A percentile compares a stretch with the other conserved stretches of the same genome.
Evolutionary conservation across 2,888 invertebrate genomes (phyloP).

Genomic region (Parasteatoda lunata): DNA sequence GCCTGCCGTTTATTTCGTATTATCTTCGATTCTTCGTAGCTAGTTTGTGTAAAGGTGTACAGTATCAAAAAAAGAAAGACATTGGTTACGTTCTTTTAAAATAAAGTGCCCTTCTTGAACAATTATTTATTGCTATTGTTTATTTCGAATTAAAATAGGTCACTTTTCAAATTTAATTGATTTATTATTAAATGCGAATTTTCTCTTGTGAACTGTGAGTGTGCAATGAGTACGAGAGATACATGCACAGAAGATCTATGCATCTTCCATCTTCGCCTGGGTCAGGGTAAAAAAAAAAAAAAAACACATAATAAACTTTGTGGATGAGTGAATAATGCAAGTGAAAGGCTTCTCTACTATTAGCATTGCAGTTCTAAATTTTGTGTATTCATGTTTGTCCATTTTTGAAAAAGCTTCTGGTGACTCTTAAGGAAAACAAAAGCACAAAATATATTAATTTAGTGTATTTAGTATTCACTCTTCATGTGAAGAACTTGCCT

Average conservation of each 20-base stretch:
- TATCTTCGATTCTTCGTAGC: neutral
- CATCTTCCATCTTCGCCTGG: neutral
- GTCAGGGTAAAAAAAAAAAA: neutral
- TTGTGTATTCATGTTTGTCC: neutral
- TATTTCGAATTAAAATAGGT: neutral
- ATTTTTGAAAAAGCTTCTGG: slow-evolving; percentile 7
- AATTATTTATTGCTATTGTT: neutral
- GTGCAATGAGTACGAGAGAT: no score
- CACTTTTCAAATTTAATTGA: neutral
- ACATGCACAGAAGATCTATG: no score
- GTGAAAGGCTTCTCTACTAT: no score
- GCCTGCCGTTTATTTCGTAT: no score
- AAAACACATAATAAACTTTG: no score
- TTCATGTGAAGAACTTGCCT: slow-evolving; percentile 48
- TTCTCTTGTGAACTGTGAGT: no score
- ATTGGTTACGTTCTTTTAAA: neutral
- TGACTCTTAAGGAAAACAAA: slow-evolving; percentile 11
- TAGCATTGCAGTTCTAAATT: neutral
- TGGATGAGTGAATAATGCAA: neutral
- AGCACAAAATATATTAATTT: slow-evolving; percentile 41
- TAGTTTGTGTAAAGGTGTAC: neutral
- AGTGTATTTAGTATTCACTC: slow-evolving; percentile 48
- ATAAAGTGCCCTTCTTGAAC: neutral
- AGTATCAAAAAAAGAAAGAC: neutral
- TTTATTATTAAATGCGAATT: no score